A percentile compares a stretch with the other conserved stretches of the same genome.
Conservation (phyloP, 1,140 invertebrate species). For the Drosophila ercepeae region DNA sequence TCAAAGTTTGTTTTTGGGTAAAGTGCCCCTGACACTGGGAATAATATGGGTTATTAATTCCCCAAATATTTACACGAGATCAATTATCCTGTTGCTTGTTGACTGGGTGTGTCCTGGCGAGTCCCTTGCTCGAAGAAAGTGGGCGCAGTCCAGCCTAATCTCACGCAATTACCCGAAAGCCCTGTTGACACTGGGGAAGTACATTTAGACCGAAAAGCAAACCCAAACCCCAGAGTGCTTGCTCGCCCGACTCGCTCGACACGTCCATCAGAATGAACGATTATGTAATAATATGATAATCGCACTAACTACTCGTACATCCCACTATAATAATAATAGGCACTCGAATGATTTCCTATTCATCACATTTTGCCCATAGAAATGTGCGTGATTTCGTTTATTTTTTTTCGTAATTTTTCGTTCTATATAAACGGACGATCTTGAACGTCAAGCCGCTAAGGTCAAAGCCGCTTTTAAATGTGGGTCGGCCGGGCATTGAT, state of each 20-base stretch:
- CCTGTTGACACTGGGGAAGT: constrained; percentile 21
- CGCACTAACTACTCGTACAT: constrained; percentile 29
- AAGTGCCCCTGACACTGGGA: neutral
- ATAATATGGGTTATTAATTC: neutral
- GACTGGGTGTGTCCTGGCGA: constrained; percentile 17
- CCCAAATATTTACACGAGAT: constrained; percentile 19
- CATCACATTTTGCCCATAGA: constrained; percentile 20
- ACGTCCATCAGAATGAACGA: constrained; percentile 48
- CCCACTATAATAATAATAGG: constrained; percentile 15
- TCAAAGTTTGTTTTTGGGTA: constrained; percentile 4
- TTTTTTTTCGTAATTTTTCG: neutral
- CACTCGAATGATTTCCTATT: constrained; percentile 48
- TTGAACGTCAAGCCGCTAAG: constrained; percentile 63
- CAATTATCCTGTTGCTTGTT: constrained; percentile 42
- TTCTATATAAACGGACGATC: constrained; percentile 46
- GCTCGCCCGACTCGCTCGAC: constrained; percentile 16
- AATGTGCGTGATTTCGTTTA: constrained; percentile 26
- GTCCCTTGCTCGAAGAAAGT: neutral
- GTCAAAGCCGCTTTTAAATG: constrained; percentile 59
- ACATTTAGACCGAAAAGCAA: constrained; percentile 4
- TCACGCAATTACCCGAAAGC: constrained; percentile 38
- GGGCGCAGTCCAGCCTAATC: constrained; percentile 30
- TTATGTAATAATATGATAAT: constrained; percentile 66
- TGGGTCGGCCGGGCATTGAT: constrained; percentile 53
- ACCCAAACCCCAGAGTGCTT: constrained; percentile 23